Conservation (phyloP, 2,888 invertebrate genomes). For the Cataglyphis livida region DNA sequence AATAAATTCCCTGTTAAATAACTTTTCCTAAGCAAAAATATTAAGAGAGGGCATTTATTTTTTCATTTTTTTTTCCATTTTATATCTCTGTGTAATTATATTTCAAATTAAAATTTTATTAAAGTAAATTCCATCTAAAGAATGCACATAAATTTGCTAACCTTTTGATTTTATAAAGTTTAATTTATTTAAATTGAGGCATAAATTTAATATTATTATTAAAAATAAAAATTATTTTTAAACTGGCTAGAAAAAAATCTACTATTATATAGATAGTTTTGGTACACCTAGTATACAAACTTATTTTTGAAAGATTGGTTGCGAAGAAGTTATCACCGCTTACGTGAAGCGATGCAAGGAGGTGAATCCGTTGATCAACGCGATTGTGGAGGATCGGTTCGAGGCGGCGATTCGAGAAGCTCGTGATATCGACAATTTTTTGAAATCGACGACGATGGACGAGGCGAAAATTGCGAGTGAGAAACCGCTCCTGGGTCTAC, state of each 20-base stretch:
- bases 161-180: not conserved
- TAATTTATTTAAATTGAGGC: no score
- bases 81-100: no score
- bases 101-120: not conserved
- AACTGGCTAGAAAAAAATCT: not conserved
- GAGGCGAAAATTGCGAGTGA: slow-evolving; percentile 85
- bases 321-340: slow-evolving; percentile 87
- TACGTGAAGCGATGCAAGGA: slow-evolving; percentile 89
- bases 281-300: not conserved
- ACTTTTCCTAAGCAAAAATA: no score
- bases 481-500: slow-evolving; percentile 92
- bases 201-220: no score
- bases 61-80: no score
- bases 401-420: slow-evolving; percentile 89
- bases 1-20: no score
- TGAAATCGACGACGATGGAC: slow-evolving; percentile 69
- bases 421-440: slow-evolving; percentile 86
- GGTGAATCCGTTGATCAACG: slow-evolving; percentile 90
- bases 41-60: no score
- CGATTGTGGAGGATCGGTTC: slow-evolving; percentile 90
- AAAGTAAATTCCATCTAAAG: not conserved
- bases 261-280: not conserved
- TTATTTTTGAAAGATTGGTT: slow-evolving; percentile 86
- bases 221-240: not conserved
- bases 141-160: not conserved